Evolutionary conservation across 2,113 vertebrate species (phyloP).

Genomic region (Tyto alba): DNA sequence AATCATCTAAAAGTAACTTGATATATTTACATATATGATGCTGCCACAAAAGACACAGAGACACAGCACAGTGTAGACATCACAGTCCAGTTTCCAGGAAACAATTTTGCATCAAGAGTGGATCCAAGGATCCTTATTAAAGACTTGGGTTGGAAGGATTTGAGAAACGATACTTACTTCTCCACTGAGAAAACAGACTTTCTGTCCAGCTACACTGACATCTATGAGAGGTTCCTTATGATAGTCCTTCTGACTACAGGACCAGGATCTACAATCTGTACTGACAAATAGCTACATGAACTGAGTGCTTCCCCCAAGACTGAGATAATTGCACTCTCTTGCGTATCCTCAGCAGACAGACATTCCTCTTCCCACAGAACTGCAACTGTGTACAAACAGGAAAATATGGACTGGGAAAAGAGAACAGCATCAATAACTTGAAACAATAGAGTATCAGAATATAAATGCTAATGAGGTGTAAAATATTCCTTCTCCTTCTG

Average conservation of each 20-base stretch:
- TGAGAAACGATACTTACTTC: not conserved
- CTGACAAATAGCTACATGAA: not conserved
- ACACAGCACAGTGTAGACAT: not conserved
- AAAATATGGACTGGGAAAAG: not conserved
- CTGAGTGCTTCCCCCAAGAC: not conserved
- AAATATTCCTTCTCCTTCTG: not conserved
- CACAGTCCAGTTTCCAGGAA: not conserved
- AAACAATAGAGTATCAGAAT: not conserved
- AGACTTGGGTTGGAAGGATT: not conserved
- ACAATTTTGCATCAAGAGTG: not conserved
- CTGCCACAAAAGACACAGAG: not conserved
- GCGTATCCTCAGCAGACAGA: not conserved
- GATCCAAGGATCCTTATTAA: not conserved
- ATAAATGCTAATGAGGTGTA: not conserved
- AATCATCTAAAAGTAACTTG: not conserved
- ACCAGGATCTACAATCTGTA: not conserved
- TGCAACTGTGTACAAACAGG: not conserved
- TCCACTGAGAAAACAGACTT: not conserved
- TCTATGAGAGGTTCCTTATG: not conserved
- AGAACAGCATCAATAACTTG: not conserved
- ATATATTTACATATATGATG: accelerated
- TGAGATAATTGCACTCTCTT: not conserved
- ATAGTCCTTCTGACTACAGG: not conserved
- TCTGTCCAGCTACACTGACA: not conserved
- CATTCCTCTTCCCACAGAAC: not conserved